Base-by-base conservation (phyloP, 2,113 vertebrate genomes). In the Ptilorrhoa leucosticta region DNA sequence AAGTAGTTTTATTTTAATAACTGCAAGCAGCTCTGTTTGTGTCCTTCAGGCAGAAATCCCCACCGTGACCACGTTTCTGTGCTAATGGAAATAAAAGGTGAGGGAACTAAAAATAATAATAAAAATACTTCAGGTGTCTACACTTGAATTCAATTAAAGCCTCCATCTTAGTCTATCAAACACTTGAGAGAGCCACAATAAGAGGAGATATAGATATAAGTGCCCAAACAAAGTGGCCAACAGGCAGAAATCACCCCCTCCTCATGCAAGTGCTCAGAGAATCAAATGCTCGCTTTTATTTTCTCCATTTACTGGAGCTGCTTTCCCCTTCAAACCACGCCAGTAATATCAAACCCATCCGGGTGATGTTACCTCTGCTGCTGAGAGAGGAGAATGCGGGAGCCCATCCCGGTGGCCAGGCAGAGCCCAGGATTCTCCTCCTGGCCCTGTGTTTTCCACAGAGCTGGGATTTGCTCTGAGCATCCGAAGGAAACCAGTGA, bases 91-190 rank as follows among this genome's bases (percentile, higher is more conserved):
- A 95, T 83, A 91, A 96, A 97, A 97, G 91, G 96, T 95, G 92
- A 97, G 84, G 56, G 94, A 91, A 96, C 93, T 96, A 96, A 97
- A 96, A 97, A 91, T 96, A 96, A 95, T 90, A 91, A 96, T 95
- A 97, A 93, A 94, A 95, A 95, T 97, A 96, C 94, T 94, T 96
- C 93, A 97, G 87, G 40, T 93, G 58, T 73, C 90, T 89, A 94
- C 96, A 97, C 96, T 96, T 91, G 95, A 97, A 89, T 77, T 95
- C 95, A 97, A 97, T 97, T 97, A 97, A 94, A 86, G 94, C 87
- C 90, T 95, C 90, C 87, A 93, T 77, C 90, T 91, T 88, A 14
- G 57, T 83, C 94, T 94, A 91, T 69, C 95, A 96, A 97, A 92
- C 96, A 96, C 96, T 97, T 96, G 94, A 97, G 87, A 96, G 87